These are phyloP conservation scores for Macquaria australasica DNA, from an alignment of 2,113 vertebrate genomes.

Conservation along the genomic window DNA sequence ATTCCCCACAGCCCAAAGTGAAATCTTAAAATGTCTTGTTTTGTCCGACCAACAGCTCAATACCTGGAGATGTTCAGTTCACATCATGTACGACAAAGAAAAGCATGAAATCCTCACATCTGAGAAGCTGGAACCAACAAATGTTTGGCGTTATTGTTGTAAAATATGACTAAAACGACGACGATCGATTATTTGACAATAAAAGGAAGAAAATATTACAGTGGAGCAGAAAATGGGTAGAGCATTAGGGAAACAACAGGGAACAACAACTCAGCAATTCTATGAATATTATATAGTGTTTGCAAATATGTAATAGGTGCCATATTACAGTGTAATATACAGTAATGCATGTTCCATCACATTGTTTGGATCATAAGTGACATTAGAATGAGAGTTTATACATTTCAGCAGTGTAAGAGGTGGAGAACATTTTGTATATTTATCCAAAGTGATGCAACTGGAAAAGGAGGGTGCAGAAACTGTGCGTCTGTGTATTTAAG, in stretches of 20 bases:
- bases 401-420: neutral
- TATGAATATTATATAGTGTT: neutral
- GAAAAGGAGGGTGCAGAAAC: neutral
- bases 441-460: slow-evolving; percentile 12
- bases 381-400: neutral
- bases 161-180: neutral
- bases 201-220: neutral
- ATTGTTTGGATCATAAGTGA: slow-evolving; percentile 4
- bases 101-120: neutral
- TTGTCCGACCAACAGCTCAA: neutral
- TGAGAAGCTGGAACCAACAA: neutral
- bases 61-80: no score
- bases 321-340: neutral
- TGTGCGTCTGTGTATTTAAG: slow-evolving; percentile 14
- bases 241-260: neutral
- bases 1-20: neutral
- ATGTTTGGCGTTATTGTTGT: neutral
- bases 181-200: neutral
- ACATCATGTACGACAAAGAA: neutral
- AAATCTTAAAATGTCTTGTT: neutral
- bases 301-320: neutral
- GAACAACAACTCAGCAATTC: neutral
- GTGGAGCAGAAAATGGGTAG: neutral
- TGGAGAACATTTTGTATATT: slow-evolving; percentile 26
- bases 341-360: neutral